Evolutionary conservation across 2,113 vertebrate species (phyloP).

Genomic region (Nicator chloris): DNA sequence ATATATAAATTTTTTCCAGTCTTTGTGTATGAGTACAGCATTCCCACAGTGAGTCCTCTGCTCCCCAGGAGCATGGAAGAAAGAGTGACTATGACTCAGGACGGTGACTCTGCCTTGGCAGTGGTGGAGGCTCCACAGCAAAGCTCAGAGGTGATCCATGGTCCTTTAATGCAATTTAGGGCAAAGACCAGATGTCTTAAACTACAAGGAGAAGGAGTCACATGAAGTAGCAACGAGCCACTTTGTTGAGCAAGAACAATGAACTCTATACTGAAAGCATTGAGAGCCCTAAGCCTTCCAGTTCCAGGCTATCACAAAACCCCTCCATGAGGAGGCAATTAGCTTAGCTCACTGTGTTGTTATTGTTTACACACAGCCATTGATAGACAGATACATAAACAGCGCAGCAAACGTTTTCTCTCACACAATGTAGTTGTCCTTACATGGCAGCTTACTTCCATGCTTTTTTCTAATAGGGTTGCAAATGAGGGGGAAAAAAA

Average conservation of each 20-base stretch:
- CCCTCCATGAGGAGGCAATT: neutral
- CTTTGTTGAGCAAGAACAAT: neutral
- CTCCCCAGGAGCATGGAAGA: neutral
- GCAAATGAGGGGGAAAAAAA: neutral
- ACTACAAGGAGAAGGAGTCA: neutral
- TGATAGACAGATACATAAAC: neutral
- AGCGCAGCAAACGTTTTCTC: neutral
- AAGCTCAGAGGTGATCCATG: neutral
- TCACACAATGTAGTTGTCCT: neutral
- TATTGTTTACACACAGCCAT: neutral
- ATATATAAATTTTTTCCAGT: neutral
- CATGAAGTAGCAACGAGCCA: neutral
- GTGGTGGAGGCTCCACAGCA: neutral
- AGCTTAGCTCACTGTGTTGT: neutral
- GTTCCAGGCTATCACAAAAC: neutral
- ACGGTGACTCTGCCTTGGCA: neutral
- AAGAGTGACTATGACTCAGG: neutral
- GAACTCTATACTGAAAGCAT: neutral
- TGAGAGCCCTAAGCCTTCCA: neutral
- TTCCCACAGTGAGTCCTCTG: neutral
- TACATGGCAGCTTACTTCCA: neutral
- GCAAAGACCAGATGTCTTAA: neutral
- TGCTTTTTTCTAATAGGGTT: neutral
- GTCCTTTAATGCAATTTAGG: neutral
- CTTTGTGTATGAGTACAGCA: neutral